Conservation (phyloP, 2,888 invertebrate genomes). For the Pseudeuparius sepicola region DNA sequence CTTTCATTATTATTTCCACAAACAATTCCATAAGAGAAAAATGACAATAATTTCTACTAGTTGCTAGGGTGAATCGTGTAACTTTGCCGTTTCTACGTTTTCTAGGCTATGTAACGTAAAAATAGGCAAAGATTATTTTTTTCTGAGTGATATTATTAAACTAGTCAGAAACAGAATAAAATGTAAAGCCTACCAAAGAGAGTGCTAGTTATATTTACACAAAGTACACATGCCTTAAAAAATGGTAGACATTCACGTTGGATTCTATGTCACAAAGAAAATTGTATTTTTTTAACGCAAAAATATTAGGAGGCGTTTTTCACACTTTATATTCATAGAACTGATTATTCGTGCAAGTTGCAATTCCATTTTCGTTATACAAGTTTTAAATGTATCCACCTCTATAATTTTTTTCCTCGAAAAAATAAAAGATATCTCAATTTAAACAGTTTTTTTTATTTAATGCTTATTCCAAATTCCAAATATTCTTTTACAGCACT, state of each 20-base stretch:
- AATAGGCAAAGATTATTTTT: constrained; percentile 19
- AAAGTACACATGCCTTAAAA: constrained; percentile 17
- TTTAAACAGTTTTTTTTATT: constrained; percentile 5
- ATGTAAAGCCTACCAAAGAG: constrained; percentile 36
- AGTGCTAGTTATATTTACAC: constrained; percentile 30
- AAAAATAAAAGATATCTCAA: constrained; percentile 13
- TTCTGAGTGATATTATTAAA: constrained; percentile 35
- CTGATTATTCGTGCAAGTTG: no score
- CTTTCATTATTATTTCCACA: constrained; percentile 15
- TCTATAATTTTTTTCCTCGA: no score
- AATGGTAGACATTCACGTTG: constrained; percentile 23
- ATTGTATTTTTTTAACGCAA: constrained; percentile 3
- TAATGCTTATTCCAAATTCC: no score
- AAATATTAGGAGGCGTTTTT: no score
- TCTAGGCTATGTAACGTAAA: no score
- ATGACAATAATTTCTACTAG: constrained; percentile 18
- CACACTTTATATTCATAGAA: no score
- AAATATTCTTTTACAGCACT: constrained; percentile 2
- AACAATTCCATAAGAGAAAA: constrained; percentile 12
- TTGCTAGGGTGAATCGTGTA: no score
- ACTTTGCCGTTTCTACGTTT: no score
- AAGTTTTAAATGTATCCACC: no score
- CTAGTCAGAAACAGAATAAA: constrained; percentile 33
- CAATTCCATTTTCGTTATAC: no score
- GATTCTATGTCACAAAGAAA: constrained; percentile 2